Evolutionary conservation across 1,140 invertebrate genomes (phyloP).

Genomic region (Pemphigus obesinymphae): DNA sequence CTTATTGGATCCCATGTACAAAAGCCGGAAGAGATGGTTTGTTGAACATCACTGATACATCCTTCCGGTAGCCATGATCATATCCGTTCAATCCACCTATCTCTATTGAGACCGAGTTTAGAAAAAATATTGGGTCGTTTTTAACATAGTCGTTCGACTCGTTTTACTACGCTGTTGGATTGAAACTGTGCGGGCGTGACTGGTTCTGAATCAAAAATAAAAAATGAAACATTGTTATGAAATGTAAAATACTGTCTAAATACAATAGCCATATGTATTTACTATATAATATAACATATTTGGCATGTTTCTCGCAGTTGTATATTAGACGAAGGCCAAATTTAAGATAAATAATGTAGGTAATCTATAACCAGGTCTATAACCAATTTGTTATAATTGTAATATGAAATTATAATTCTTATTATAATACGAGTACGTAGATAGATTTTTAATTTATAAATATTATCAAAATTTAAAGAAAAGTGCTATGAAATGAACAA

Average conservation of each 20-base stretch:
- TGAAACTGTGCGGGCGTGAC: constrained; percentile 39
- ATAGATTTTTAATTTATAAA: not conserved
- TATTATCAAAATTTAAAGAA: not conserved
- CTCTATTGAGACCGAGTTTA: not conserved
- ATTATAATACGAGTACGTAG: too few relatives aligned
- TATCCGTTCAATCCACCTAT: constrained; percentile 31
- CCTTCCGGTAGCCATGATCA: constrained; percentile 37
- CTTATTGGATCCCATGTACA: constrained; percentile 20
- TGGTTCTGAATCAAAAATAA: constrained; percentile 17
- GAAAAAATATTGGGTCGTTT: constrained; percentile 16
- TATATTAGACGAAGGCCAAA: not conserved
- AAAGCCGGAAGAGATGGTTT: constrained; percentile 37
- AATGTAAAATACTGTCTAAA: constrained; percentile 27
- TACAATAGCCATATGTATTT: constrained; percentile 12
- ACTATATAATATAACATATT: constrained; percentile 7
- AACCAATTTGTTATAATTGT: too few relatives aligned
- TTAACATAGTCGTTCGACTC: constrained; percentile 26
- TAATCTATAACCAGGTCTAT: not conserved
- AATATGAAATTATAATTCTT: too few relatives aligned
- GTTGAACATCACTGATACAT: constrained; percentile 36
- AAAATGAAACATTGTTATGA: constrained; percentile 14
- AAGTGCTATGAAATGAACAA: not conserved
- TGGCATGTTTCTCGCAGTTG: constrained; percentile 7
- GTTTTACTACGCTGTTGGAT: constrained; percentile 32
- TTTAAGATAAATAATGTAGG: not conserved